Base-by-base conservation (phyloP, 2,797 vertebrate genomes). In the Novumbra hubbsi region DNA sequence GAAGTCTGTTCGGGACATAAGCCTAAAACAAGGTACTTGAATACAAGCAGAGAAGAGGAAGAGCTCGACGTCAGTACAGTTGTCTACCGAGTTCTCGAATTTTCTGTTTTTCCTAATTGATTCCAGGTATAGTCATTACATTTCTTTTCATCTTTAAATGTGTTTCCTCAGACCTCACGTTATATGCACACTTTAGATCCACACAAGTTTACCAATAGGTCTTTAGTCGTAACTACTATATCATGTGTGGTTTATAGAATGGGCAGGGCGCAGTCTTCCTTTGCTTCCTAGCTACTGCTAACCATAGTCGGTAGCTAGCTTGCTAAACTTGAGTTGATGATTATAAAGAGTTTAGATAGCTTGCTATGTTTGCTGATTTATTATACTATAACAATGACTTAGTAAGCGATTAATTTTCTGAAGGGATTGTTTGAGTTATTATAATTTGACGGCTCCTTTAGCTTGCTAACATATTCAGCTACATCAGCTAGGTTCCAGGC, bases 81-180 rank as follows among this genome's bases (percentile, higher is more conserved):
- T 45, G n/a, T 4, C 34, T 16, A 17, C 12, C 3, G 30, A 67
- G 19, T 73, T 67, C 72, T 73, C 45, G 63, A 73, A 73, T 68
- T 19, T 67, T 67, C 64, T 30, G 64, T 34, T 55, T 34, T 55
- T 67, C 19, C 62, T 12, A 11, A 2, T 21, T 21, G 21, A 73
- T 55, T 57, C 52, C n/a, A 73, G 72, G 72, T 73, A 68, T 52
- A 62, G 1, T 11, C 57, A 73, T 32, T 3, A 41, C 17, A 16
- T 32, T 28, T 28, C 15, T 65, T 19, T 19, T 30, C 15, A 17
- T 30, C 15, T 64, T 32, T 64, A 17, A 9, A 24, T 60, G 21
- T 2, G 21, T 60, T 19, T 57, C 30, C 27, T 63, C 62, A 30
- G 15, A 30, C 7, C 4, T 57, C 24, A 64, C 28, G 17, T 8